Base-by-base conservation (phyloP, 1,140 invertebrate species). In the Luehdorfia chinensis region DNA sequence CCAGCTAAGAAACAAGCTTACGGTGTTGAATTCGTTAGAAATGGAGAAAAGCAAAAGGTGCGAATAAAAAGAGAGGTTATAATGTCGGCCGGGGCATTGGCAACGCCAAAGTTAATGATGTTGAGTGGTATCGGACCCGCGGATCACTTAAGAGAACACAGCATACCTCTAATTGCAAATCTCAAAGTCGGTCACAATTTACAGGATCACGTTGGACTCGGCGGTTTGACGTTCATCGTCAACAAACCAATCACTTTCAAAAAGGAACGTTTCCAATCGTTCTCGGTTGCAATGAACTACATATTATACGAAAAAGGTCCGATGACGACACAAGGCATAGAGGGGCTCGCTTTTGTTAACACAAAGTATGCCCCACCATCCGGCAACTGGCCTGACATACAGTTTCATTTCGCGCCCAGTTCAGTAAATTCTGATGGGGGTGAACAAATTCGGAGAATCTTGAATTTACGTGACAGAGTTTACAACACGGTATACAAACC, bases 401-500 rank as follows among this genome's bases (percentile, higher is more conserved):
- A 97, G 65, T 96, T 96, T 55, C 94, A 96, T 59, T 95, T 96
- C 63, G 91, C 93, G 0, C 93, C 94, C 0, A 94, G 92, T 65
- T 95, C 93, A 0, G 89, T 95, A 0, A 94, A 93, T 61, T 95
- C 94, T 0, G 94, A 95, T 57, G 92, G 91, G 1, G 93, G 93
- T 0, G 92, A 93, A 16, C 90, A 93, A 36, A 93, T 94, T 8
- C 84, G 91, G 13, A 93, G 92, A 64, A 94, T 95, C 15, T 76
- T 93, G 0, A 94, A 93, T 31, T 72, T 97, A 7, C 81, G 91
- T 1, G 94, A 96, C 59, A 90, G 91, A 18, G 92, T 96, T 1
- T 96, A 93, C 65, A 94, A 96, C 51, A 94, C 93, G 0, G 92
- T 96, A 41, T 96, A 95, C 66, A 95, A 96, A 59, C 94, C 94